These are phyloP conservation scores for Dicerorhinus sumatrensis DNA, from an alignment of 2,113 vertebrate species.

Conservation along the genomic window DNA sequence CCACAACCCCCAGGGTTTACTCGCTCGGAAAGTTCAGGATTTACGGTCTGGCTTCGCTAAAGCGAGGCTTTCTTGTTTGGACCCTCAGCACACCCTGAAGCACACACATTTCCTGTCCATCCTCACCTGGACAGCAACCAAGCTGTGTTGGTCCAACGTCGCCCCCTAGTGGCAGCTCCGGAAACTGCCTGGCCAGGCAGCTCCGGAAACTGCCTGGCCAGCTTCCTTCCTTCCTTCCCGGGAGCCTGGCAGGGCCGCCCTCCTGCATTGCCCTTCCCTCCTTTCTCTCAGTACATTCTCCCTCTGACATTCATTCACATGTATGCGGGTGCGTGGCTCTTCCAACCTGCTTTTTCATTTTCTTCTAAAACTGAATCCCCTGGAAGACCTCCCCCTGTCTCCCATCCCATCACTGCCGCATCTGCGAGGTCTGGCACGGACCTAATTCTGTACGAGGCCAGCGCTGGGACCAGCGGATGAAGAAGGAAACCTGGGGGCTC, in stretches of 20 bases:
- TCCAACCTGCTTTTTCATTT: not conserved
- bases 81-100: not conserved
- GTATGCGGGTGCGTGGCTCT: no score
- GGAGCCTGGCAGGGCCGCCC: rapidly evolving
- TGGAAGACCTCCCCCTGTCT: not conserved
- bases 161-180: not conserved
- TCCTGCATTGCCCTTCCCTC: not conserved
- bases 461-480: rapidly evolving
- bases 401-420: not conserved
- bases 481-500: not conserved
- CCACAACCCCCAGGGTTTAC: not conserved
- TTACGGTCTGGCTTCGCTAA: no score
- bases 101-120: not conserved
- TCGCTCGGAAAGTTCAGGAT: not conserved
- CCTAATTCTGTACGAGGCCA: rapidly evolving
- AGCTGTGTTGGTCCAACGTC: not conserved
- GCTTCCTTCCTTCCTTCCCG: not conserved
- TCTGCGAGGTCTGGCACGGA: no score
- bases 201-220: not conserved
- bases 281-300: no score
- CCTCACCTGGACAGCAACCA: not conserved
- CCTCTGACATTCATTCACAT: not conserved
- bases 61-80: not conserved
- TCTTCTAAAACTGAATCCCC: not conserved
- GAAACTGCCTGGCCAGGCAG: not conserved